Percentiles rank a stretch among this genome's conserved stretches.
phyloP scores from a whole-genome alignment of 1,140 invertebrate genomes.

The Drosophila azteca region DNA sequence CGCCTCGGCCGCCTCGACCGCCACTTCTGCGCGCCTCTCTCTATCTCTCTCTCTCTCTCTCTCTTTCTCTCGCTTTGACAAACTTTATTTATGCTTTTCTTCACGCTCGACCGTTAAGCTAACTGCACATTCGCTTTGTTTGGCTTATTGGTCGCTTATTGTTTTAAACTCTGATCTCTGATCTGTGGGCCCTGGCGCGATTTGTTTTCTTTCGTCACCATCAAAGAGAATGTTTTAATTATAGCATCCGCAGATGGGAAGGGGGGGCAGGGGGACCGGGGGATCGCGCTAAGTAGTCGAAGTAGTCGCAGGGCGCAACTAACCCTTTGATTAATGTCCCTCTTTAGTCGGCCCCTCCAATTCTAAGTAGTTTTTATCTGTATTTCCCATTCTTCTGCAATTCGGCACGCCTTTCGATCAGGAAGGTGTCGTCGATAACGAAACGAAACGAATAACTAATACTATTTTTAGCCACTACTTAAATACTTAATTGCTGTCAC shows the following conservation, averaged over 20 bases:
- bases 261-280: neutral
- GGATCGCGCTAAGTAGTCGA: too few relatives aligned
- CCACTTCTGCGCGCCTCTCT: constrained; percentile 29
- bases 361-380: constrained; percentile 16
- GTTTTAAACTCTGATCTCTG: constrained; percentile 62
- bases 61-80: constrained; percentile 20
- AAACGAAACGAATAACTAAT: constrained; percentile 12
- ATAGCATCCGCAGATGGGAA: neutral
- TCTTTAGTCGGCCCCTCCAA: constrained; percentile 8
- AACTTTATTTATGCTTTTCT: constrained; percentile 77
- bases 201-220: constrained; percentile 54
- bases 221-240: constrained; percentile 47
- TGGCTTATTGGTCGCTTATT: constrained; percentile 74
- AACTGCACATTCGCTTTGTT: constrained; percentile 79
- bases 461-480: constrained; percentile 9
- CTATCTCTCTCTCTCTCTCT: constrained; percentile 5
- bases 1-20: neutral
- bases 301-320: constrained; percentile 1
- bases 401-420: constrained; percentile 38
- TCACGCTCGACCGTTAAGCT: constrained; percentile 76
- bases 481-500: constrained; percentile 33
- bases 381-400: constrained; percentile 7
- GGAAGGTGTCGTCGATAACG: constrained; percentile 5
- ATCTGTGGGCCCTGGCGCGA: constrained; percentile 56
- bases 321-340: constrained; percentile 33